Evolutionary conservation across 2,888 invertebrate genomes (phyloP), one percentile per base, ranked within the genome.

Genomic region (Itoplectis maculator): DNA sequence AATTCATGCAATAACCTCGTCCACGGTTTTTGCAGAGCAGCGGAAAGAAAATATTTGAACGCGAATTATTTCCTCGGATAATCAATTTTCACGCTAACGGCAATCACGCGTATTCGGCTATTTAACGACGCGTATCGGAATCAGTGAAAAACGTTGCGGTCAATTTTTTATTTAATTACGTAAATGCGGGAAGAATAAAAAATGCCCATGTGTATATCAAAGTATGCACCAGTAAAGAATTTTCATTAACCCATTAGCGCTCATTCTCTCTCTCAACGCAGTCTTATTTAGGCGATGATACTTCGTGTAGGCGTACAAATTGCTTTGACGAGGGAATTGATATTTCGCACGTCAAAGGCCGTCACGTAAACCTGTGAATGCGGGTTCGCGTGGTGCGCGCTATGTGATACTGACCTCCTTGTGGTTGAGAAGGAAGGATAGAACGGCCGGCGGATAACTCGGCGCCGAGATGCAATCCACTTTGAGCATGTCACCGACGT

Each of bases 401-500:
- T 20, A 65, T 65, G 13, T 35, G 85, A 59, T 73, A 81, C 87
- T 87, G 84, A 92, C 92, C 91, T 91, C 88, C 80, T 88, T 88
- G 54, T 87, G 88, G 79, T 92, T 92, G 84, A 92, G 87, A 83
- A 91, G 87, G 86, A 92, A 91, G 74, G 89, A 86, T 63, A 92
- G 90, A 63, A 86, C 82, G 45, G 92, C 91, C 13, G 90, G 85
- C 11, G 92, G 92, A 78, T 90, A 89, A 82, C 92, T 92, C 40
- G 90, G 89, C n/a, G 89, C 91, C 35, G 92, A 91, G 56, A 87
- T 90, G 86, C 92, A 92, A 74, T 88, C 88, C 15, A 88, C 91
- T 68, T 88, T 86, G 78, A 92, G 90, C 70, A 87, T 79, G 75
- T 92, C 91, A 40, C 91, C 92, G 76, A 91, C 86, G 77, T 92